A percentile compares a stretch with the other conserved stretches of the same genome.
Conservation (phyloP, 2,888 invertebrate species). For the Priocnemis perturbator region DNA sequence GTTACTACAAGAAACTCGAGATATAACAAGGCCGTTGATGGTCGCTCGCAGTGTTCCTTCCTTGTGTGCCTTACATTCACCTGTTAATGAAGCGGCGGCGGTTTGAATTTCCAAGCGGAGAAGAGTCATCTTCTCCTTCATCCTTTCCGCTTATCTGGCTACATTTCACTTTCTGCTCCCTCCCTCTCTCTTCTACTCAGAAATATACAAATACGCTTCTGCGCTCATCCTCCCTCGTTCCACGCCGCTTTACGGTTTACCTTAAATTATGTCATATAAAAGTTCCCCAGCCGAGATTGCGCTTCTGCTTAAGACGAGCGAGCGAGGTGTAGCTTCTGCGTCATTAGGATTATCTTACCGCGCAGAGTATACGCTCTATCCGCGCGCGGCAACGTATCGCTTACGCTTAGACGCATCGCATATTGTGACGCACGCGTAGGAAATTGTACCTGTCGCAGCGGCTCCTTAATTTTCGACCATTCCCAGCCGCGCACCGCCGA, state of each 20-base stretch:
- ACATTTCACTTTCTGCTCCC: neutral
- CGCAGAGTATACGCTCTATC: neutral
- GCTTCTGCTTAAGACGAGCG: too few relatives aligned
- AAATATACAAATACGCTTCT: too few relatives aligned
- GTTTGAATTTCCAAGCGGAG: slow-evolving; percentile 46
- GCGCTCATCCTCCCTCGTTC: neutral
- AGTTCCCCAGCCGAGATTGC: neutral
- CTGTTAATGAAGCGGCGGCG: slow-evolving; percentile 41
- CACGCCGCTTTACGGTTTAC: neutral
- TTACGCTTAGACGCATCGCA: too few relatives aligned
- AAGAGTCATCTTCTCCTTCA: slow-evolving; percentile 3
- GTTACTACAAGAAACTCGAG: slow-evolving; percentile 28
- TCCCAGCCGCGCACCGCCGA: slow-evolving; percentile 30
- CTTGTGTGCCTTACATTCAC: slow-evolving; percentile 23
- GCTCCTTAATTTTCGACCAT: slow-evolving; percentile 57
- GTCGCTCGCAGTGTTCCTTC: slow-evolving; percentile 28
- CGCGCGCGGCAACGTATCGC: neutral
- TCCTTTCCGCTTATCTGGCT: slow-evolving; percentile 12
- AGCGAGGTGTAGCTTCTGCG: too few relatives aligned
- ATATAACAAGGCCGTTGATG: slow-evolving; percentile 34
- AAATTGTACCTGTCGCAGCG: slow-evolving; percentile 35
- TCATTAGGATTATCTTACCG: too few relatives aligned
- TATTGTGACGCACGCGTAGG: too few relatives aligned
- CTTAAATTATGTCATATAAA: too few relatives aligned
- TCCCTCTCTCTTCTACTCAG: neutral